Evolutionary conservation across 2,888 invertebrate species (phyloP).

Genomic region (Dinocampus coccinellae): DNA sequence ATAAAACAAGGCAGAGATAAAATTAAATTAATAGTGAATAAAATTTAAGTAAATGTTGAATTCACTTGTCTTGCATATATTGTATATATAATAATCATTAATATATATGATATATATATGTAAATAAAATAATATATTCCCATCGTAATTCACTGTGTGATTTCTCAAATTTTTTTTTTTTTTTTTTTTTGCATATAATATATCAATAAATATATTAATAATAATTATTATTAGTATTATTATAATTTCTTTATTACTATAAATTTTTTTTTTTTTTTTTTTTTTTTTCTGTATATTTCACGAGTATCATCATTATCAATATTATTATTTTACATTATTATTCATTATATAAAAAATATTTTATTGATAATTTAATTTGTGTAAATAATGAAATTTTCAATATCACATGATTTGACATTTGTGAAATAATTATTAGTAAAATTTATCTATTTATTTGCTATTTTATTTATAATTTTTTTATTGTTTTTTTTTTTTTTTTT

Average conservation of each 20-base stretch:
- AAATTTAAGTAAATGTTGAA: background rate
- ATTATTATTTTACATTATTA: background rate
- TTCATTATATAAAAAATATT: background rate
- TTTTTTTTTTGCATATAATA: background rate
- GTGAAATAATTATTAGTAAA: background rate
- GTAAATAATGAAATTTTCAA: conserved; percentile 7
- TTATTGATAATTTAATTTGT: background rate
- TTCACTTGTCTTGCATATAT: background rate
- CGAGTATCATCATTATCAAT: background rate
- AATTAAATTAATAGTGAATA: background rate
- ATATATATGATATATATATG: background rate
- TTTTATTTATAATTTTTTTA: no score
- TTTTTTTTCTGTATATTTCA: background rate
- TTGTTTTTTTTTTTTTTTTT: no score
- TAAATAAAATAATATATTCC: no score
- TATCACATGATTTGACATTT: conserved; percentile 16
- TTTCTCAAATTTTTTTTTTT: background rate
- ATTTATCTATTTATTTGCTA: background rate
- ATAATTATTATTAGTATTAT: no score
- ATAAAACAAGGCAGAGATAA: background rate
- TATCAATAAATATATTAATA: no score
- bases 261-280: background rate
- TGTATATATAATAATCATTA: background rate
- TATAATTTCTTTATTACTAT: no score
- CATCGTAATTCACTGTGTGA: background rate